Conservation (phyloP, 2,888 invertebrate species). For the Thereva unica region DNA sequence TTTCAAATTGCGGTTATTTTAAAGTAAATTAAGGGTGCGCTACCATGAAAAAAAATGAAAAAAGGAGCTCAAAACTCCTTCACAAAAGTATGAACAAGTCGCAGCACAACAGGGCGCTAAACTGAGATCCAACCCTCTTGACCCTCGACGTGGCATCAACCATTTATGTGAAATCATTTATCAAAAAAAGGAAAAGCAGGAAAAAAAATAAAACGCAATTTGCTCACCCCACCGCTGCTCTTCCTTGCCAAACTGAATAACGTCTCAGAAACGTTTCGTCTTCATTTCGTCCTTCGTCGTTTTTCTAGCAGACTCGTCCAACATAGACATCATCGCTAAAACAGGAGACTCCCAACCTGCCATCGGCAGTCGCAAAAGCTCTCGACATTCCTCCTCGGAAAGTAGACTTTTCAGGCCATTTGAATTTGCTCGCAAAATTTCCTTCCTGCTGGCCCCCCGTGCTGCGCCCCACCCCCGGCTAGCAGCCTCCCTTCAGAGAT, state of each 20-base stretch:
- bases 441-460: not conserved
- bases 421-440: constrained; percentile 23
- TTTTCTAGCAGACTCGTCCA: constrained; percentile 1
- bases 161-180: constrained; percentile 42
- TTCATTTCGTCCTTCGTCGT: constrained; percentile 23
- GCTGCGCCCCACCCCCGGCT: not conserved
- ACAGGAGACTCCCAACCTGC: constrained; percentile 22
- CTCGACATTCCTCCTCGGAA: not conserved
- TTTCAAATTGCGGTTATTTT: constrained; percentile 34
- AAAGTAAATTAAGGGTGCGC: constrained; percentile 27
- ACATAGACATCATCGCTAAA: constrained; percentile 21
- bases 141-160: constrained; percentile 35
- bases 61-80: not conserved
- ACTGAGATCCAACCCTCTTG: constrained; percentile 34
- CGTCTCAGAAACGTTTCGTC: constrained; percentile 20
- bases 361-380: constrained; percentile 15
- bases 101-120: constrained; percentile 16
- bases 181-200: constrained; percentile 18
- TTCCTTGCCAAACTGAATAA: not conserved
- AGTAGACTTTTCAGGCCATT: constrained; percentile 34
- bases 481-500: constrained; percentile 14
- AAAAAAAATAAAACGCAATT: constrained; percentile 37
- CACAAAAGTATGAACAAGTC: not conserved
- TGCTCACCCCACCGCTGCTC: constrained; percentile 18
- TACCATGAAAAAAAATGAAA: not conserved